Evolutionary conservation across 2,888 invertebrate species (phyloP), one percentile per base, ranked within the genome.

Genomic region (Coenonympha glycerion): DNA sequence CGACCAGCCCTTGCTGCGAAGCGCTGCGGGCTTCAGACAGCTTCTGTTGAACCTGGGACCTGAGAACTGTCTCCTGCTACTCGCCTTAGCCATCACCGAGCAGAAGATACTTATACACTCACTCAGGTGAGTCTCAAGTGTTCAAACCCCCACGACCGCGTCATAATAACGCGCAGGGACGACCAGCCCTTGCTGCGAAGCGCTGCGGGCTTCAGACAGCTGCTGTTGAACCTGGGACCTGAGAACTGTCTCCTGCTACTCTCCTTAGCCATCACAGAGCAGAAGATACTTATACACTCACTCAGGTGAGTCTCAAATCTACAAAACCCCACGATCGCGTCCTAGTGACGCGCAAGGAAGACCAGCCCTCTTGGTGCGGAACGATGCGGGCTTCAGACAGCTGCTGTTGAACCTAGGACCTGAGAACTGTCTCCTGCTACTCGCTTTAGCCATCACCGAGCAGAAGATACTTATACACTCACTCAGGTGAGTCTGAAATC

Each of bases 101-200:
- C 98, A 99, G 82, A 99, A 99, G 87, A 94, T 99, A 71, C 89
- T 98, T 50, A 95, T 99, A 73, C 98, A 99, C 85, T 98, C 98
- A 8, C 89, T 99, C 46, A 90, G 90, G 90, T 90, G n/a, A n/a
- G n/a, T n/a, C n/a, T n/a, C n/a, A n/a, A n/a, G n/a, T n/a, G n/a
- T n/a, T n/a, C n/a, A 44, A 90, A 91, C 54, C 87, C 89, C 1
- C 83, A 88, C 60, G 95, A 96, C 66, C 91, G 94, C 30, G 92
- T 99, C 50, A 92, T 97, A 69, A 89, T 99, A 58, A 97, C 96
- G 1, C 96, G 98, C 66, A 95, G 98, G 0, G 98, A 98, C 79
- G 98, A 99, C 75, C 92, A 97, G 54, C 98, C 98, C 1, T n/a
- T n/a, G 79, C 98, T 97, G 0, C 90, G 96, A 55, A 98, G 97